A percentile compares a stretch with the other conserved stretches of the same genome.
Conservation (phyloP, 1,140 invertebrate species). For the Trissolcus basalis region DNA sequence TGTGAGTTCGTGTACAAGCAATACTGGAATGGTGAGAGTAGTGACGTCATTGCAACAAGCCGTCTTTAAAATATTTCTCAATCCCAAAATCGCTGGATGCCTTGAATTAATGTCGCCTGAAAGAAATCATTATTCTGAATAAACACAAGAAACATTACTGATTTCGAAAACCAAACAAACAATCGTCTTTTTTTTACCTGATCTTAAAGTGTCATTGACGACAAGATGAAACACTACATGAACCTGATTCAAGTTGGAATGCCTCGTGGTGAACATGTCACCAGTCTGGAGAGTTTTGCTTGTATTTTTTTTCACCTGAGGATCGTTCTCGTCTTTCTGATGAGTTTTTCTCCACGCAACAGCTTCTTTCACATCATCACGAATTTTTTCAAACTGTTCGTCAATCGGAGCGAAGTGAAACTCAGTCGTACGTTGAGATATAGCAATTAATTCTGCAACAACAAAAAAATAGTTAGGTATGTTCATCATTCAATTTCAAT, state of each 20-base stretch:
- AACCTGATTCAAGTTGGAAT: slow-evolving; percentile 96
- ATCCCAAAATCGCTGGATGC: slow-evolving; percentile 95
- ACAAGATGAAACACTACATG: slow-evolving; percentile 97
- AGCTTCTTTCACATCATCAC: slow-evolving; percentile 78
- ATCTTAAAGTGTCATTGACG: slow-evolving; percentile 84
- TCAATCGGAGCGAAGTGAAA: slow-evolving; percentile 93
- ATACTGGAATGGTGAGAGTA: slow-evolving; percentile 93
- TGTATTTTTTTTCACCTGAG: slow-evolving; percentile 71
- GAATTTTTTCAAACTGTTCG: slow-evolving; percentile 87
- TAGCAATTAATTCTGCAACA: slow-evolving; percentile 78
- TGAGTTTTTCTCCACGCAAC: slow-evolving; percentile 75
- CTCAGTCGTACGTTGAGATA: slow-evolving; percentile 84
- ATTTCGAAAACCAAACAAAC: too few relatives aligned
- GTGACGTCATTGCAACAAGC: slow-evolving; percentile 95
- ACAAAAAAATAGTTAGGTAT: slow-evolving; percentile 11
- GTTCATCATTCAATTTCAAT: not conserved
- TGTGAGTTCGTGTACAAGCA: slow-evolving; percentile 94
- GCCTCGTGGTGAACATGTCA: slow-evolving; percentile 95
- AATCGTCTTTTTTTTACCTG: too few relatives aligned
- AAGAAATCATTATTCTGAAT: too few relatives aligned
- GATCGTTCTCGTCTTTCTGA: slow-evolving; percentile 69
- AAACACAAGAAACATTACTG: too few relatives aligned
- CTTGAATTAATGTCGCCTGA: slow-evolving; percentile 94
- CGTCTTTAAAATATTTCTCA: slow-evolving; percentile 95
- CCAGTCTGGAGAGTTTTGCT: slow-evolving; percentile 85